Evolutionary conservation across 1,140 invertebrate species (phyloP), one percentile per base, ranked within the genome.

Genomic region (Aricia agestis): DNA sequence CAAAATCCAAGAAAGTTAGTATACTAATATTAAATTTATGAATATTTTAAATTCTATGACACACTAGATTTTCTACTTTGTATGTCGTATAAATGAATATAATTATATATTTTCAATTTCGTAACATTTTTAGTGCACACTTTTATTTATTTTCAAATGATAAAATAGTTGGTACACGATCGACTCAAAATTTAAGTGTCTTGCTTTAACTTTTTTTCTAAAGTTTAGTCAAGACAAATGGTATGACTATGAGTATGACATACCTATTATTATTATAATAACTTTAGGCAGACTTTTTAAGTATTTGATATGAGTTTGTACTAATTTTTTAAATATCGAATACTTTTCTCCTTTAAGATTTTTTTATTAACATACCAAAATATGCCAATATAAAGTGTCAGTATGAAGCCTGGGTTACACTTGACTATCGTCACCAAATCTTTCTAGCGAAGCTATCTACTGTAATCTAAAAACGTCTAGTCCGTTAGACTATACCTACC

Each of bases 391-490:
- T n/a, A n/a, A n/a, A 18, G 58, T 59, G 58, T 59, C n/a, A 59
- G 18, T 59, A 3, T 59, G 18, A 59, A 59, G 58, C 58, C 58
- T 18, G 58, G 58, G 13, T n/a, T 59, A 59, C 58, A 59, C 58
- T n/a, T n/a, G n/a, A n/a, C n/a, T 59, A 59, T 59, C 58, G n/a
- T 0, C 58, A 59, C 18, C 15, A 59, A 59, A 59, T 59, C 25
- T 25, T 2, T 25, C 25, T 7, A 36, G 36, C 36, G 6, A 25
- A 25, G 13, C 58, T 59, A 59, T 9, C 6, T 6, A 18, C 58
- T 59, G 58, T 17, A 9, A 59, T 59, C n/a, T 17, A 59, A 59
- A 18, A 18, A 59, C 58, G 7, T n/a, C 18, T 9, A n/a, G 7
- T 59, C 58, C n/a, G n/a, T 59, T 17, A 18, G 3, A n/a, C 58